Percentiles rank a stretch among this genome's conserved stretches.
Conservation (phyloP, 2,113 vertebrate species). For the Motacilla alba region DNA sequence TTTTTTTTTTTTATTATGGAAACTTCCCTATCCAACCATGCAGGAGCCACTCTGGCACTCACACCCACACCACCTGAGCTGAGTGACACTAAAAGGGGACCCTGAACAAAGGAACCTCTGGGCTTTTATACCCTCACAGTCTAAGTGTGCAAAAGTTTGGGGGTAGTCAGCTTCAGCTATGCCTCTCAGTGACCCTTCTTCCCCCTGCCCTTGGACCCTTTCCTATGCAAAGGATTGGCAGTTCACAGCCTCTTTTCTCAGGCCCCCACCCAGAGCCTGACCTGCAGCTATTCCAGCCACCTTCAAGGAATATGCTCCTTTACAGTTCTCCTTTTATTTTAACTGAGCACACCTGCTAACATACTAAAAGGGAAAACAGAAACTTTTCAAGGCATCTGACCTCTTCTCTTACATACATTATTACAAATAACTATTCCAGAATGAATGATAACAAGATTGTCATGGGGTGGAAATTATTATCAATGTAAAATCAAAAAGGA, state of each 20-base stretch:
- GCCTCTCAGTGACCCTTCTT: not conserved
- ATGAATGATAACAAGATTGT: not conserved
- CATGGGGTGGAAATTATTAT: not conserved
- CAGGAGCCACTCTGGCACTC: not conserved
- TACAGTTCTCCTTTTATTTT: not conserved
- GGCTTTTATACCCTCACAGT: not conserved
- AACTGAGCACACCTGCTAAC: not conserved
- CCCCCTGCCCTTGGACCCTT: not conserved
- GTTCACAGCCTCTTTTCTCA: not conserved
- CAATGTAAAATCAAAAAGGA: not conserved
- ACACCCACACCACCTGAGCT: too few species aligned
- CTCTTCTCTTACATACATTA: not conserved
- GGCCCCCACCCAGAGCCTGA: not conserved
- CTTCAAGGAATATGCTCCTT: accelerated
- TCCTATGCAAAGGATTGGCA: not conserved
- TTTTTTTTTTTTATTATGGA: not conserved
- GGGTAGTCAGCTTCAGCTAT: accelerated
- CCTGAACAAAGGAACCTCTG: not conserved
- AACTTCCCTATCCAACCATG: accelerated
- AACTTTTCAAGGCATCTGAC: not conserved
- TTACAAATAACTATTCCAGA: not conserved
- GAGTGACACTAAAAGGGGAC: not conserved
- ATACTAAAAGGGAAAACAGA: not conserved
- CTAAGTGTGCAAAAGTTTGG: not conserved
- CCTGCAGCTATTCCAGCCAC: not conserved